Evolutionary conservation across 2,888 invertebrate species (phyloP).

Genomic region (Orthosia incerta): DNA sequence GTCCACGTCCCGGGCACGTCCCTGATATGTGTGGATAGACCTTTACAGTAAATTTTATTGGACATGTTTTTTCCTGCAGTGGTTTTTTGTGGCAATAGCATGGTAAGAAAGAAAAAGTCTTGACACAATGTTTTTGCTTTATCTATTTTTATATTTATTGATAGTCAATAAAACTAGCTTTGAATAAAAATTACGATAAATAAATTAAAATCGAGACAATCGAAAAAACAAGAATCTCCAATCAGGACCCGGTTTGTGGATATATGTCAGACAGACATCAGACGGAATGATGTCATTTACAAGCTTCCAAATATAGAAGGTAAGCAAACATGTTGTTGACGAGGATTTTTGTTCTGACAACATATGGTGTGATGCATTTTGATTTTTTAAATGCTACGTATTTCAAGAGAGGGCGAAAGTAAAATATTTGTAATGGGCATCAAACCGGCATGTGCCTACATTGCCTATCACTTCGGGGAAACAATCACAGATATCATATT

Average conservation of each 20-base stretch:
- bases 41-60: neutral
- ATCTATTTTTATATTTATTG: neutral
- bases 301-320: slow-evolving; percentile 52
- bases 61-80: neutral
- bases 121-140: neutral
- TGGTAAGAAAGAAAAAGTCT: no score
- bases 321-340: slow-evolving; percentile 15
- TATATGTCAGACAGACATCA: slow-evolving; percentile 49
- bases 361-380: slow-evolving; percentile 1
- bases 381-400: neutral
- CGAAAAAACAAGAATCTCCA: slow-evolving; percentile 9
- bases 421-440: neutral
- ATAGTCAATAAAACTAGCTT: neutral
- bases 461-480: neutral
- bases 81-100: no score
- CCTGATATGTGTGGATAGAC: no score
- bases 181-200: slow-evolving; percentile 10
- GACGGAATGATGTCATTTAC: slow-evolving; percentile 47
- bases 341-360: slow-evolving; percentile 18
- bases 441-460: no score
- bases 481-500: neutral
- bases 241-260: slow-evolving; percentile 9
- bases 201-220: neutral
- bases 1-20: no score
- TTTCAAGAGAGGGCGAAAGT: slow-evolving; percentile 6